Conservation (phyloP, 1,140 invertebrate species). For the Holotrichia oblita region DNA sequence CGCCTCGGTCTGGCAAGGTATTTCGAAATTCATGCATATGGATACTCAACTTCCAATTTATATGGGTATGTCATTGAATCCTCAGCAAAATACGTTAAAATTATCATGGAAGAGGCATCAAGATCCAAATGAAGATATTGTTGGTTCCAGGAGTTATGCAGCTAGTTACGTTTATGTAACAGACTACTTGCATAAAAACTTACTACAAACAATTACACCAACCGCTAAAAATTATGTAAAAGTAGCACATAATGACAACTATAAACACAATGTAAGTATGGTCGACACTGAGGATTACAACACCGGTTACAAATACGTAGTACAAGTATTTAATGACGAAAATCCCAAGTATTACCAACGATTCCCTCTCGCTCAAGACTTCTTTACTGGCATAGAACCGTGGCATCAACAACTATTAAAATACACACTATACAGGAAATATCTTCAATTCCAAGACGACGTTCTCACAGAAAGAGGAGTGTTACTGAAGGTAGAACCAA, state of each 20-base stretch:
- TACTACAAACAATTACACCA: slow-evolving; percentile 55
- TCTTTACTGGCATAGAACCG: neutral
- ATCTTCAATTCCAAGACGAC: neutral
- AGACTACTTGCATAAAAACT: slow-evolving; percentile 53
- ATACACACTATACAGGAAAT: neutral
- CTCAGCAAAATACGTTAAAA: slow-evolving; percentile 52
- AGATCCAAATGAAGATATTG: slow-evolving; percentile 51
- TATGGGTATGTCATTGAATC: slow-evolving; percentile 53
- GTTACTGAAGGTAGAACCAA: slow-evolving; percentile 43
- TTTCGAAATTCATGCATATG: slow-evolving; percentile 52
- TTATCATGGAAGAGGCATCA: slow-evolving; percentile 55
- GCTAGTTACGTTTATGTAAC: slow-evolving; percentile 55
- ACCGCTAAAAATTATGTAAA: slow-evolving; percentile 53
- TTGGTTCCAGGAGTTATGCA: slow-evolving; percentile 52
- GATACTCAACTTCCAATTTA: slow-evolving; percentile 57
- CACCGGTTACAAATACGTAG: slow-evolving; percentile 54
- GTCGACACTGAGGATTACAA: slow-evolving; percentile 53
- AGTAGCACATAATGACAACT: slow-evolving; percentile 53
- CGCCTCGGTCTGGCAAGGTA: slow-evolving; percentile 51
- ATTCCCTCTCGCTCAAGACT: neutral
- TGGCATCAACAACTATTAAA: neutral
- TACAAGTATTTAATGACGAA: slow-evolving; percentile 59
- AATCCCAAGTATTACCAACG: slow-evolving; percentile 14
- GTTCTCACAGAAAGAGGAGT: slow-evolving; percentile 19
- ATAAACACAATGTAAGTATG: slow-evolving; percentile 55